Percentiles rank a stretch among this genome's conserved stretches.
These are phyloP conservation scores for Nebria ingens DNA, from an alignment of 1,140 invertebrate species.

Conservation along the genomic window DNA sequence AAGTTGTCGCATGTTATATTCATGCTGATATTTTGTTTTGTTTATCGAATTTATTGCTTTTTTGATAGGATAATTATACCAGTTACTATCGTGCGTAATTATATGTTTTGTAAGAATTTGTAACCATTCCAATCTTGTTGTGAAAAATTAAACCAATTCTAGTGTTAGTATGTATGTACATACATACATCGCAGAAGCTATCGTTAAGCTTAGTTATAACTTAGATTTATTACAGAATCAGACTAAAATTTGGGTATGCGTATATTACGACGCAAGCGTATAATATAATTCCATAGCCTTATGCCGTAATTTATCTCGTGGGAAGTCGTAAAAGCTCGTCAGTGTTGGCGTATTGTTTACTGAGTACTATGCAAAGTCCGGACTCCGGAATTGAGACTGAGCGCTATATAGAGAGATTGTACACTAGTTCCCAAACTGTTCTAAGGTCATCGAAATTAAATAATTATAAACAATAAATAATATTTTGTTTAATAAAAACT, in stretches of 20 bases:
- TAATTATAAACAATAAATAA: too few species aligned
- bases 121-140: background rate
- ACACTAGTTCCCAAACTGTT: too few species aligned
- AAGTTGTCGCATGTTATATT: too few species aligned
- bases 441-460: too few species aligned
- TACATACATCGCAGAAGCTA: too few species aligned
- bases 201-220: too few species aligned
- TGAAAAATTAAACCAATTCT: background rate
- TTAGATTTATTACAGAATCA: too few species aligned
- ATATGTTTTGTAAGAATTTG: background rate
- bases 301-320: conserved; percentile 5
- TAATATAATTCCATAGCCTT: conserved; percentile 1
- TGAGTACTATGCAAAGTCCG: background rate
- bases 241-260: too few species aligned
- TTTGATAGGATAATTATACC: too few species aligned
- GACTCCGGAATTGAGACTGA: background rate
- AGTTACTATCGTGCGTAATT: background rate
- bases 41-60: too few species aligned
- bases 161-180: background rate
- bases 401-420: background rate
- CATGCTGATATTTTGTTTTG: too few species aligned
- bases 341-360: background rate
- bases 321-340: conserved; percentile 7
- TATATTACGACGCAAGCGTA: background rate
- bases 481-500: too few species aligned